A percentile compares a stretch with the other conserved stretches of the same genome.
phyloP scores from a whole-genome alignment of 2,888 invertebrate genomes.

The Buathra laborator region DNA sequence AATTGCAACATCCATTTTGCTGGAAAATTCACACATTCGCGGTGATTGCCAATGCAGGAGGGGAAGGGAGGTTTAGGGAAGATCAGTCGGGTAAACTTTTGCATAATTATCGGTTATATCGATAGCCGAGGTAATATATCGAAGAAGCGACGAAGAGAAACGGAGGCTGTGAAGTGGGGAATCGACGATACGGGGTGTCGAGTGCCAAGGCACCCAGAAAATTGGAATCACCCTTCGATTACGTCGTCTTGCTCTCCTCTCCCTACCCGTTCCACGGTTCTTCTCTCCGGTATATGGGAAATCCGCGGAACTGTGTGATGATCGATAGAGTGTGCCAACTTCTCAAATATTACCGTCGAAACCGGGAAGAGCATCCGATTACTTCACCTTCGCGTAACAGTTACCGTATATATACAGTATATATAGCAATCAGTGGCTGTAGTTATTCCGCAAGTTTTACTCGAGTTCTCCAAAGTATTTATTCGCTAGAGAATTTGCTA shows the following conservation, averaged over 20 bases:
- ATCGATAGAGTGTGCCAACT: constrained; percentile 35
- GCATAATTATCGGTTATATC: constrained; percentile 80
- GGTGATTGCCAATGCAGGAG: not conserved
- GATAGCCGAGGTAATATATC: constrained; percentile 57
- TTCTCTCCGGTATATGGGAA: constrained; percentile 17
- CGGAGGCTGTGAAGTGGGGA: constrained; percentile 73
- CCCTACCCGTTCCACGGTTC: constrained; percentile 46
- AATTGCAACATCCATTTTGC: not conserved
- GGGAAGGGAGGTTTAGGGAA: constrained; percentile 7
- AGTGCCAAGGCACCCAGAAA: constrained; percentile 79
- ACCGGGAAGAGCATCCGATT: constrained; percentile 43
- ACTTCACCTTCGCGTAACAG: constrained; percentile 35
- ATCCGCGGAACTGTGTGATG: constrained; percentile 41
- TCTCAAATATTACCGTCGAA: constrained; percentile 55
- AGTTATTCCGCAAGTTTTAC: constrained; percentile 15
- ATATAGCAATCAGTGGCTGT: not conserved
- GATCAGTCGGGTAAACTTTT: constrained; percentile 75
- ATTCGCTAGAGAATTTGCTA: not conserved
- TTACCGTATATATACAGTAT: not conserved
- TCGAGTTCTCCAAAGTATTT: not conserved
- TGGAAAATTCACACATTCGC: not conserved
- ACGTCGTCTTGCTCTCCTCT: constrained; percentile 62
- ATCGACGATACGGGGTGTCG: constrained; percentile 58
- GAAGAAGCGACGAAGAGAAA: constrained; percentile 38
- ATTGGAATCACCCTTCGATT: constrained; percentile 75